Evolutionary conservation across 2,888 invertebrate species (phyloP), one percentile per base, ranked within the genome.

Genomic region (Heteromyza rotundicornis): DNA sequence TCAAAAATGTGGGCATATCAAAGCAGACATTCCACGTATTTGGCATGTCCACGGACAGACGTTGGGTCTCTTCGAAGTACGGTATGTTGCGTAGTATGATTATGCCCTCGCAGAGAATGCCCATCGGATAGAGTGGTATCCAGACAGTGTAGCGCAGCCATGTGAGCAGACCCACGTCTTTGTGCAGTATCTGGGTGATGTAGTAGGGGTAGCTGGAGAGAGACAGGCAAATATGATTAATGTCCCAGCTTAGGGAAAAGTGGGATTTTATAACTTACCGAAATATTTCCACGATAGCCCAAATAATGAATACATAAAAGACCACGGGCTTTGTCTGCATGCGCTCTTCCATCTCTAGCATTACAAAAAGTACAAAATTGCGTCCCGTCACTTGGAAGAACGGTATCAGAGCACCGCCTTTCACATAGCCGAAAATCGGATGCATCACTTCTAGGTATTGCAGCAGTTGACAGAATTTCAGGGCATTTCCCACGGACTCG

Each of bases 141-240:
- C 97, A 98, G 60, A 95, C 86, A 0, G 94, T 92, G 82, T 98
- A 97, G 16, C 98, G 87, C 2, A 98, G 83, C 97, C 97, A 98
- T 0, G 95, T 96, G 8, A 98, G 81, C 2, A 92, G 74, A 51
- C 87, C 86, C 32, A 92, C 85, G 63, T 94, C 89, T 23, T 87
- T 88, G 62, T 92, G 89, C 74, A 94, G 87, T 0, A 94, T 83
- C 74, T 92, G 90, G 0, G 91, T 86, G 77, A 96, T 90, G 84
- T 98, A 98, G 83, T 91, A 98, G 0, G 96, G 96, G 84, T 97
- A 98, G 73, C 96, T 94, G 84, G 51, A 20, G 8, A 55, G 17
- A 3, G 1, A n/a, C n/a, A n/a, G n/a, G n/a, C n/a, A n/a, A n/a
- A n/a, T n/a, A n/a, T n/a, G n/a, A n/a, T n/a, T n/a, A n/a, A n/a